phyloP scores from a whole-genome alignment of 2,888 invertebrate species.

The Anticlea derivata region DNA sequence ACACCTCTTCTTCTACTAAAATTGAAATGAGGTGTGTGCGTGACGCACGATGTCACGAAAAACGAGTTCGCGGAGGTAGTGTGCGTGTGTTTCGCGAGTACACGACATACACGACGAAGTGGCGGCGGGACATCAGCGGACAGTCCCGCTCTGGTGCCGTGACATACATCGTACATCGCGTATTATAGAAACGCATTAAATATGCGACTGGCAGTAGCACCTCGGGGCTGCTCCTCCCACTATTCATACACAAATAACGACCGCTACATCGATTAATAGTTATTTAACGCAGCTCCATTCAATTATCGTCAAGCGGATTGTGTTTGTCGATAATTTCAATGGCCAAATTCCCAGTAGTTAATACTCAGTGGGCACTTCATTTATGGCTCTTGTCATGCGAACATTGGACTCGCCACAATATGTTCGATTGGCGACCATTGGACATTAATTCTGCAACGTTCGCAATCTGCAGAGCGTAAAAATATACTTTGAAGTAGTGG shows the following conservation, averaged over 20 bases:
- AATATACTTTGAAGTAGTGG: slow-evolving; percentile 50
- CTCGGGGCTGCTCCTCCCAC: slow-evolving; percentile 46
- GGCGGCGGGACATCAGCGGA: slow-evolving; percentile 23
- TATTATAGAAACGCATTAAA: slow-evolving; percentile 36
- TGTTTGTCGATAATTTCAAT: slow-evolving; percentile 69
- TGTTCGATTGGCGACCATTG: slow-evolving; percentile 55
- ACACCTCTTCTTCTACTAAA: slow-evolving; percentile 53
- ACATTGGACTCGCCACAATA: slow-evolving; percentile 55
- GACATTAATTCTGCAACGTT: slow-evolving; percentile 67
- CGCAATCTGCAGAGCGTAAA: slow-evolving; percentile 60
- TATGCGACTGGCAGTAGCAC: slow-evolving; percentile 39
- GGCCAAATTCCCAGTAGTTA: slow-evolving; percentile 71
- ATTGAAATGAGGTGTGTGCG: slow-evolving; percentile 59
- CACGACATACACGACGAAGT: slow-evolving; percentile 49
- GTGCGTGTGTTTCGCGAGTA: slow-evolving; percentile 49
- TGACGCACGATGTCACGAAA: slow-evolving; percentile 62
- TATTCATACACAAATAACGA: slow-evolving; percentile 63
- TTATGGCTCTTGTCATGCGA: slow-evolving; percentile 63
- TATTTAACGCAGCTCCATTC: slow-evolving; percentile 75
- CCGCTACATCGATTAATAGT: slow-evolving; percentile 72
- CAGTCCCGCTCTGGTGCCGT: not conserved
- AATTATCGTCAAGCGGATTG: slow-evolving; percentile 73
- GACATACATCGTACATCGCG: too few species aligned
- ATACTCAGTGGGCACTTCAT: slow-evolving; percentile 63
- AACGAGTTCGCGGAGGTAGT: slow-evolving; percentile 49